A percentile compares a stretch with the other conserved stretches of the same genome.
phyloP scores from a whole-genome alignment of 2,888 invertebrate species.

The Phortica okadai region DNA sequence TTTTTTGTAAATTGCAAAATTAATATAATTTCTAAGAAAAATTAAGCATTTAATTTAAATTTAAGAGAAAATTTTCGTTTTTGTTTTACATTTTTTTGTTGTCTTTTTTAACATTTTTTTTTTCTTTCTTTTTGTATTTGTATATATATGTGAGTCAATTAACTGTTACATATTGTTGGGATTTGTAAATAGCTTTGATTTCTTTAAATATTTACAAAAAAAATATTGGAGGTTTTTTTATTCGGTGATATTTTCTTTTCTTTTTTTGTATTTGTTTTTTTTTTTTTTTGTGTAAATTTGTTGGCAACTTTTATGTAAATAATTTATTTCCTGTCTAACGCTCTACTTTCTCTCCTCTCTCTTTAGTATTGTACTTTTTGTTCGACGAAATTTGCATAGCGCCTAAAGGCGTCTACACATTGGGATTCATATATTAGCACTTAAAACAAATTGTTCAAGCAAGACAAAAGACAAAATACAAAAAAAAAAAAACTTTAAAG shows the following conservation, averaged over 20 bases:
- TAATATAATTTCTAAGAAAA: neutral
- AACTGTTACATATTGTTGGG: neutral
- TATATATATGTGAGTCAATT: constrained; percentile 14
- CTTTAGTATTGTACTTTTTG: constrained; percentile 46
- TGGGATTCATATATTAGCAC: constrained; percentile 19
- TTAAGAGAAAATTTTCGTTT: constrained; percentile 2
- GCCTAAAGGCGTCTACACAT: constrained; percentile 4
- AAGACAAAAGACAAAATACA: neutral
- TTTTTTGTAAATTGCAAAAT: constrained; percentile 10
- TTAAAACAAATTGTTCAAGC: neutral
- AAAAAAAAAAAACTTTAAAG: neutral
- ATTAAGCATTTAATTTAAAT: neutral
- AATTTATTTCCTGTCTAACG: neutral
- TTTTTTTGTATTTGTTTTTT: constrained; percentile 21
- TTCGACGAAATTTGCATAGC: constrained; percentile 9
- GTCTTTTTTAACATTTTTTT: constrained; percentile 6
- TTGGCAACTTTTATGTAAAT: neutral
- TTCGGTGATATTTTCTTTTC: neutral
- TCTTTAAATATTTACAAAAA: constrained; percentile 20
- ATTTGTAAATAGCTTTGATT: constrained; percentile 22
- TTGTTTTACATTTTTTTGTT: constrained; percentile 16
- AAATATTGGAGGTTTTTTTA: constrained; percentile 3
- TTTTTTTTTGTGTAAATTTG: constrained; percentile 16
- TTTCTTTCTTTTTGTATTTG: constrained; percentile 3
- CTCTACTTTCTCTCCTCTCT: constrained; percentile 17